A percentile compares a stretch with the other conserved stretches of the same genome.
These are phyloP conservation scores for Poicephalus meyeri DNA, from an alignment of 2,113 vertebrate genomes.

Conservation along the genomic window DNA sequence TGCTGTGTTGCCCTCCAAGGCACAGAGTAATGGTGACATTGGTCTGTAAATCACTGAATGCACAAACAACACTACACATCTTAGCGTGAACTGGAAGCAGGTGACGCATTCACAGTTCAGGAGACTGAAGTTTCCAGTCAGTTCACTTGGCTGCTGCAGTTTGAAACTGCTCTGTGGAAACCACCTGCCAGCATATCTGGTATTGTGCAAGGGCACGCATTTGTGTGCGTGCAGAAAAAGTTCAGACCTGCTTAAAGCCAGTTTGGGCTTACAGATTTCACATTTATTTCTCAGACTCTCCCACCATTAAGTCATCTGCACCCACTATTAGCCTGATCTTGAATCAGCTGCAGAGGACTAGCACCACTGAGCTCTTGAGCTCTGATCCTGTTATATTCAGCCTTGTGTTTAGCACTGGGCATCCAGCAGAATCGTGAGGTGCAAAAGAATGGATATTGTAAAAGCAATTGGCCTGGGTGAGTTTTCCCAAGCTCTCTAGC, in stretches of 20 bases:
- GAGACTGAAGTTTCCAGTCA: not conserved
- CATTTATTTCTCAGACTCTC: not conserved
- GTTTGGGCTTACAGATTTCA: not conserved
- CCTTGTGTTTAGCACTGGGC: not conserved
- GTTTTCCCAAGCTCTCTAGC: not conserved
- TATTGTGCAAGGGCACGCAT: rapidly evolving
- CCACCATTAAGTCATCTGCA: not conserved
- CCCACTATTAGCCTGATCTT: not conserved
- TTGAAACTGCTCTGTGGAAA: not conserved
- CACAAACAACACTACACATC: not conserved
- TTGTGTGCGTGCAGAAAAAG: not conserved
- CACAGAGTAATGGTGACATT: not conserved
- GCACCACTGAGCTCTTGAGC: not conserved
- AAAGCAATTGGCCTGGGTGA: not conserved
- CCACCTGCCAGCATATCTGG: not conserved
- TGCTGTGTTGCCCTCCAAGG: not conserved
- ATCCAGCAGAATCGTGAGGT: not conserved
- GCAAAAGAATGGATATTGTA: not conserved
- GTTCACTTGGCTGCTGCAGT: not conserved
- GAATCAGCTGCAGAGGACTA: not conserved
- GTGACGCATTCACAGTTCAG: not conserved
- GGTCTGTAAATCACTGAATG: not conserved
- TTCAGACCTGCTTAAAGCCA: not conserved
- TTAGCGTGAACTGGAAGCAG: not conserved
- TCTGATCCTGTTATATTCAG: not conserved